A percentile compares a stretch with the other conserved stretches of the same genome.
Conservation (phyloP, 2,113 vertebrate genomes). For the Leptobrachium ailaonicum region DNA sequence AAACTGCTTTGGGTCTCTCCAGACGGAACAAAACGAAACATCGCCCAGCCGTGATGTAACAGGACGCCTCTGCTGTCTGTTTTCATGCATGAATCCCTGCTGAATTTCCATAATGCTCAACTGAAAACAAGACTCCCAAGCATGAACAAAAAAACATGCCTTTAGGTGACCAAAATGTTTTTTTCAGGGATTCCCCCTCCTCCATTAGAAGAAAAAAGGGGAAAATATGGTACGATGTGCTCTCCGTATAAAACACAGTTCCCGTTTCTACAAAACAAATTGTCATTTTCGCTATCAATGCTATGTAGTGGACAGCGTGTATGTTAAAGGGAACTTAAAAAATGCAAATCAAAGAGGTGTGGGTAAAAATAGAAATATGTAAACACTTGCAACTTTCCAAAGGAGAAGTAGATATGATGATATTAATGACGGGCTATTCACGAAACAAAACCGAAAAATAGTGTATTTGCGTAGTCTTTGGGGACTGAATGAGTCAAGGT, state of each 20-base stretch:
- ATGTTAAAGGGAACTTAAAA: conserved; percentile 19
- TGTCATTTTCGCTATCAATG: not conserved
- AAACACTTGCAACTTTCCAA: conserved; percentile 35
- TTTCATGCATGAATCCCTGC: not conserved
- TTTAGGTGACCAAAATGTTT: not conserved
- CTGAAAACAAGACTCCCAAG: not conserved
- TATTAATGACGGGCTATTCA: too few species aligned
- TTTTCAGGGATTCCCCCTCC: conserved; percentile 31
- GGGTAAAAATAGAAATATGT: conserved; percentile 26
- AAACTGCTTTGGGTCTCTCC: too few species aligned
- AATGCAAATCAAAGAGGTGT: conserved; percentile 7
- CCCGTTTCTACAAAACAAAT: not conserved
- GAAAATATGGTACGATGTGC: not conserved
- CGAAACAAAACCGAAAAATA: too few species aligned
- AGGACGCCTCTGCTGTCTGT: not conserved
- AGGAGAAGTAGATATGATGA: conserved; percentile 4
- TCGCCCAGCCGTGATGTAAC: not conserved
- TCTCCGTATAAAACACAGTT: not conserved
- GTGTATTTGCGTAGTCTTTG: too few species aligned
- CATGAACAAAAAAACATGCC: not conserved
- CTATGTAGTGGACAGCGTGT: not conserved
- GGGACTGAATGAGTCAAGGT: too few species aligned
- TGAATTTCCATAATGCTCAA: not conserved
- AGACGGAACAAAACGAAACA: too few species aligned
- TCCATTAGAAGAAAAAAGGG: not conserved